Conservation (phyloP, 2,113 vertebrate genomes). For the Plecturocebus donacophilus region DNA sequence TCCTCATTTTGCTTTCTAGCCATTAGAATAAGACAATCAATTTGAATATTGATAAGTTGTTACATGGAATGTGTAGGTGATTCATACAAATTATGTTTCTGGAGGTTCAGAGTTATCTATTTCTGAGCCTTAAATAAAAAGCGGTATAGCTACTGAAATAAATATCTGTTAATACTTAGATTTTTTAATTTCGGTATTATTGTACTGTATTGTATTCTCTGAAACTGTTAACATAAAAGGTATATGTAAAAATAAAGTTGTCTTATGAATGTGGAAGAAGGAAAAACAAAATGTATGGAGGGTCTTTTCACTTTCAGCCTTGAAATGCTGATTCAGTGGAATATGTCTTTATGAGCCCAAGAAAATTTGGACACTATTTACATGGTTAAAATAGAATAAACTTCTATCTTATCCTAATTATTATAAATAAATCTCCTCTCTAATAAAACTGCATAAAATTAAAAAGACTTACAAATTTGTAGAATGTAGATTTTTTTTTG, state of each 20-base stretch:
- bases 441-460: constrained; percentile 27
- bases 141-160: neutral
- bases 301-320: neutral
- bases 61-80: neutral
- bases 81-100: neutral
- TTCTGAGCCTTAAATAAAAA: neutral
- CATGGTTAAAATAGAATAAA: neutral
- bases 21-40: neutral
- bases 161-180: neutral
- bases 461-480: neutral
- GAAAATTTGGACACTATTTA: neutral
- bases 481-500: neutral
- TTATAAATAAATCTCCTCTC: neutral
- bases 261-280: neutral
- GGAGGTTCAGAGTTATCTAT: neutral
- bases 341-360: neutral
- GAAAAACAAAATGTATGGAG: neutral
- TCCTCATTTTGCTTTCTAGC: neutral
- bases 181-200: neutral
- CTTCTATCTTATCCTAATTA: neutral
- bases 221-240: neutral
- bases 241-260: neutral
- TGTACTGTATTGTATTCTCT: neutral
- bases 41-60: constrained; percentile 36
- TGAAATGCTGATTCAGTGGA: neutral